These are phyloP conservation scores for Corythoichthys haematopterus DNA, from an alignment of 2,113 vertebrate species.

Conservation along the genomic window DNA sequence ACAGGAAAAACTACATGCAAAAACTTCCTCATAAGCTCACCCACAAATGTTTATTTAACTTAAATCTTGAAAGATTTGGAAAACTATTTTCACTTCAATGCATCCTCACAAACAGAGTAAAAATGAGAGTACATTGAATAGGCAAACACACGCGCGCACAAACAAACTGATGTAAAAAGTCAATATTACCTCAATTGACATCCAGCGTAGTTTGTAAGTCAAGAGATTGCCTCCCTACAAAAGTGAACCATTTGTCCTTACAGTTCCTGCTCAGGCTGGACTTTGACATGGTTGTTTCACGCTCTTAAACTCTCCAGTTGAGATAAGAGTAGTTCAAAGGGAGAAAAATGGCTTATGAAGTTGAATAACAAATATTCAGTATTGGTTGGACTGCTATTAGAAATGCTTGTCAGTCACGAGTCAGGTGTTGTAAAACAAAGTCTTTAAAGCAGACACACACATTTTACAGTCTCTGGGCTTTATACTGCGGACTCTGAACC, in stretches of 20 bases:
- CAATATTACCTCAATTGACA: conserved; percentile 16
- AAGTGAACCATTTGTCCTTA: not conserved
- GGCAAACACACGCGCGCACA: not conserved
- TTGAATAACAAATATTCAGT: not conserved
- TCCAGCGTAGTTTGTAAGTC: not conserved
- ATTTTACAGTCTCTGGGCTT: not conserved
- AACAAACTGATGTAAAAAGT: not conserved
- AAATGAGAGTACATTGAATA: not conserved
- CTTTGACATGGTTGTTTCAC: conserved; percentile 17
- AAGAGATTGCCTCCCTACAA: not conserved
- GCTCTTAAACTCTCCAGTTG: not conserved
- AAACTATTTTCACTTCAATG: not conserved
- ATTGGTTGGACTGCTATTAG: not conserved
- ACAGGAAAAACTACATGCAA: no score
- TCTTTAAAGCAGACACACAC: not conserved
- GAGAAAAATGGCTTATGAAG: not conserved
- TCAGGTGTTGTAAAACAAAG: not conserved
- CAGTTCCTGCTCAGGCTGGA: not conserved
- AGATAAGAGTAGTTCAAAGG: conserved; percentile 26
- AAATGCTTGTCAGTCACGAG: not conserved
- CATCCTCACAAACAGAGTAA: not conserved
- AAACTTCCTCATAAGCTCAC: no score
- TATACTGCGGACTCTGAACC: not conserved
- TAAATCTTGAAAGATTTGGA: not conserved
- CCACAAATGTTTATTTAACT: no score